Conservation (phyloP, 2,113 vertebrate genomes). For the Centrocercus urophasianus region DNA sequence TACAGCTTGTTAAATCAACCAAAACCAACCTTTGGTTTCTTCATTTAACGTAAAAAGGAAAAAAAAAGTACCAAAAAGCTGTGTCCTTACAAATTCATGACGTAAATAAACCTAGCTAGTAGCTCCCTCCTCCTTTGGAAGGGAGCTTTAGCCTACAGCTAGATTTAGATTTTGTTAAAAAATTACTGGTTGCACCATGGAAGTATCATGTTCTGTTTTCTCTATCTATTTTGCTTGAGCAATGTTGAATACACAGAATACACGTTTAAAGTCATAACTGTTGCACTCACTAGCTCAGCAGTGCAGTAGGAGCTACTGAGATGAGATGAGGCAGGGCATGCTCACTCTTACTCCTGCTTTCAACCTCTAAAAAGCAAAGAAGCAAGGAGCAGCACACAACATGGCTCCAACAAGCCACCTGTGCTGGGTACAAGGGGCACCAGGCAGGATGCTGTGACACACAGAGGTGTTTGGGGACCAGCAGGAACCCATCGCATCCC, state of each 20-base stretch:
- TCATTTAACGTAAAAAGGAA: neutral
- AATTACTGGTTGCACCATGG: neutral
- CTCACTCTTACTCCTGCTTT: neutral
- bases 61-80: neutral
- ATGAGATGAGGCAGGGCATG: neutral
- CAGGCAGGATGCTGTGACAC: rapidly evolving
- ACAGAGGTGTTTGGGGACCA: rapidly evolving
- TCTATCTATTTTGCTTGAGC: neutral
- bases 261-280: neutral
- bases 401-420: constrained; percentile 45
- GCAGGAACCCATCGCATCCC: rapidly evolving
- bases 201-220: neutral
- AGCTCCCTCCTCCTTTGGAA: neutral
- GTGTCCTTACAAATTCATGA: neutral
- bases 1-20: neutral
- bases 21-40: neutral
- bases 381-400: constrained; percentile 6
- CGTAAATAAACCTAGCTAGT: neutral
- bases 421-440: neutral
- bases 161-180: neutral
- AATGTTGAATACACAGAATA: neutral
- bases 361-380: neutral
- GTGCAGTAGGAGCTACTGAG: neutral
- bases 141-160: neutral
- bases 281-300: neutral